Evolutionary conservation across 2,888 invertebrate species (phyloP), one percentile per base, ranked within the genome.

Genomic region (Nysson spinosus): DNA sequence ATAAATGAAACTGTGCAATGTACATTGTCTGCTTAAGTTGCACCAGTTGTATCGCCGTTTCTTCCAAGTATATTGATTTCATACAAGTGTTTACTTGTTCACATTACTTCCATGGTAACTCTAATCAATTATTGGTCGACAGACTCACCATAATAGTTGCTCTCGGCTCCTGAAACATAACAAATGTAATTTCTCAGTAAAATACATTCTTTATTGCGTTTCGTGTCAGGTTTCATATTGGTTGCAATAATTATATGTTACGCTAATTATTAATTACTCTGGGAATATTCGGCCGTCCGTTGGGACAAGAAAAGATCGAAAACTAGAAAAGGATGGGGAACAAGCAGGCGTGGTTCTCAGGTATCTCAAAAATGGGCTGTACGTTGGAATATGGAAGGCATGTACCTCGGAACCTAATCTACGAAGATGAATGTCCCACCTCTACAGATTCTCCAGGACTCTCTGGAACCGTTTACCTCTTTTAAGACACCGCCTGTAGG

Each of bases 331-430:
- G 11, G 16, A 16, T n/a, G 62, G 6, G 26, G 57, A 40, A 47
- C 7, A 50, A 46, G 56, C 77, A 81, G 79, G 80, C 79, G 79
- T 80, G 77, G 79, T 54, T 14, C 69, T 54, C 76, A 78, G 81
- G 77, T 80, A 81, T 68, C 58, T 57, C 42, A 56, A 46, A 55
- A 51, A 61, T 61, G 50, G 58, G 37, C 46, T 43, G 30, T 43
- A 52, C 43, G 37, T 66, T 57, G 28, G 52, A 35, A 60, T 60
- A 62, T 52, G 51, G 61, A 65, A 65, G 63, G 66, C 54, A 54
- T 56, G 16, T 17, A 66, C 62, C 40, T 46, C 58, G 43, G 60
- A 68, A 66, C 56, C 68, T 77, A 79, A 76, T 79, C 76, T 74
- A 75, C 61, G 68, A 61, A 79, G 77, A 75, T 66, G 73, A 78